phyloP scores from a whole-genome alignment of 2,113 vertebrate species.

The Acrocephalus arundinaceus region DNA sequence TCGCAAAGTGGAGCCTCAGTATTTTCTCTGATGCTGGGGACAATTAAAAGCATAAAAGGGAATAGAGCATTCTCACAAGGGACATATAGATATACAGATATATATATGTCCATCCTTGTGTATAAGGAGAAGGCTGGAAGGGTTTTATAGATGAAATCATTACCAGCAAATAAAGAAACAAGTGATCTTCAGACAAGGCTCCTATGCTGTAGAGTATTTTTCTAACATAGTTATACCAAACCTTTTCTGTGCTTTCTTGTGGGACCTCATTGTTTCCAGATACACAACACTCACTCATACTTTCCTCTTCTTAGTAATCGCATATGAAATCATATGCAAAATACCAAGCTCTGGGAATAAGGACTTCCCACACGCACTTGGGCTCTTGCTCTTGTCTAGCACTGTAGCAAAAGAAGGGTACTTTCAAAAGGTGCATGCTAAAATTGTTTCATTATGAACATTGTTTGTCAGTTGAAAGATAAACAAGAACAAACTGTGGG shows the following conservation, averaged over 20 bases:
- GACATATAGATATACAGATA: neutral
- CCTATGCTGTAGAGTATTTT: neutral
- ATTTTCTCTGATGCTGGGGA: neutral
- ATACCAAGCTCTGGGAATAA: neutral
- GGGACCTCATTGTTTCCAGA: neutral
- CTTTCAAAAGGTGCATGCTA: neutral
- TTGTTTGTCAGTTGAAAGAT: neutral
- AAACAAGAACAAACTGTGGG: neutral
- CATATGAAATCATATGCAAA: neutral
- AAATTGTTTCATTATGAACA: neutral
- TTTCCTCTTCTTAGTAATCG: neutral
- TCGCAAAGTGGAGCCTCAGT: neutral
- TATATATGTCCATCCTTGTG: neutral
- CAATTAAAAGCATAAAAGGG: neutral
- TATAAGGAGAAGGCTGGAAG: neutral
- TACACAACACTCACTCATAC: neutral
- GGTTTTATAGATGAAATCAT: neutral
- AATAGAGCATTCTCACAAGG: neutral
- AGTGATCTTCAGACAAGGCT: neutral
- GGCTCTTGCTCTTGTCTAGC: neutral
- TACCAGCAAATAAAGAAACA: neutral
- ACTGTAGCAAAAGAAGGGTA: neutral
- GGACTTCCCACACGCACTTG: neutral
- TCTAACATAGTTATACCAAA: neutral
- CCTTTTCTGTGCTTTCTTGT: neutral